Evolutionary conservation across 2,888 invertebrate species (phyloP), one percentile per base, ranked within the genome.

Genomic region (Cheilosia scutellata): DNA sequence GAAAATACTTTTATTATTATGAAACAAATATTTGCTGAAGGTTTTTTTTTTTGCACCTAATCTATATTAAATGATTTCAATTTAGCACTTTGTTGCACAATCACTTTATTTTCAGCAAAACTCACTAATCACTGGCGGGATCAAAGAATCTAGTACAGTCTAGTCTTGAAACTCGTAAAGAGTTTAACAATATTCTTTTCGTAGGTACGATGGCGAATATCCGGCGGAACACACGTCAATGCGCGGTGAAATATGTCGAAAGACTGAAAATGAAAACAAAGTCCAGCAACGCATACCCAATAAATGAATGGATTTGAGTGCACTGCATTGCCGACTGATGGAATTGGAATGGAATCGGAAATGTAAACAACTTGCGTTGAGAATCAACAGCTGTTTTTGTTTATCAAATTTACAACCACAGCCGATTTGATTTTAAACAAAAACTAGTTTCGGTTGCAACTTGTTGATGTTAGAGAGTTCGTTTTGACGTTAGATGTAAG

Each of bases 231-330:
- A 62, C 58, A 74, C 66, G 40, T 40, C 29, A 47, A 20, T 27
- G 40, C 55, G 6, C 53, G 37, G 3, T 40, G 55, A 55, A 29
- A 25, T 62, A 49, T 55, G 29, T 75, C 68, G 62, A 37, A 55
- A 75, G 66, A 80, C 80, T 80, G 16, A 68, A 63, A 9, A 13
- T 80, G 16, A 68, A 63, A 9, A 13, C 60, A 53, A 68, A 57
- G 37, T 33, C 51, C 4, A 68, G 9, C 27, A 42, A 68, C 77
- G 20, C 62, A 62, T 7, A 7, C 9, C 4, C 47, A 31, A 13
- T 6, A 60, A 0, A 58, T 33, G 25, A 68, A 53, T 55, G 53
- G 60, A 78, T 55, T 53, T 13, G 1, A 37, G 7, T 2, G 13
- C 2, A 27, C 74, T 80, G 11, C 20, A 25, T 44, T 66, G 44